phyloP scores from a whole-genome alignment of 92 coral and sea anemone genomes.

The Palythoa caribaeorum region DNA sequence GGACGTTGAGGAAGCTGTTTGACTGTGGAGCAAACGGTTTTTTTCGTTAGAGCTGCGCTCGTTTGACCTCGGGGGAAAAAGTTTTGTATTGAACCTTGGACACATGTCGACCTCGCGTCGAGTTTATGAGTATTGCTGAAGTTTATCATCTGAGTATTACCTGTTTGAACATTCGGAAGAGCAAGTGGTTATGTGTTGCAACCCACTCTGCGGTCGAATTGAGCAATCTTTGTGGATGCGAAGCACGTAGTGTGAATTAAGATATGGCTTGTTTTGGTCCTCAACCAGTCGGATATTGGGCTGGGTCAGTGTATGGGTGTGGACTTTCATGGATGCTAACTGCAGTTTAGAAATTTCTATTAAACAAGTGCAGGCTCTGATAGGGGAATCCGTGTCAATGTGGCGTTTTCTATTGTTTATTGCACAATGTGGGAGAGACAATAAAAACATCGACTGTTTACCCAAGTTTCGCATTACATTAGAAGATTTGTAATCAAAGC shows the following conservation, averaged over 20 bases:
- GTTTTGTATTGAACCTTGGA: constrained; percentile 21
- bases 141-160: background rate
- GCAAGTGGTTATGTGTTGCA: background rate
- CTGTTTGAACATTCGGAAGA: constrained; percentile 6
- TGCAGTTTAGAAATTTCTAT: background rate
- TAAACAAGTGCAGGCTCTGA: background rate
- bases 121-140: background rate
- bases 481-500: background rate
- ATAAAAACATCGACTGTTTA: background rate
- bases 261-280: constrained; percentile 37
- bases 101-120: background rate
- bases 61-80: constrained; percentile 37
- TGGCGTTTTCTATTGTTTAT: background rate
- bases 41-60: constrained; percentile 24
- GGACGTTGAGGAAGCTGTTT: constrained; percentile 1
- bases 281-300: constrained; percentile 35
- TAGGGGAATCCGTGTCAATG: background rate
- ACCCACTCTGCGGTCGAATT: constrained; percentile 12
- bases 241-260: constrained; percentile 2
- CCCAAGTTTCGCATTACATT: background rate
- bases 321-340: background rate
- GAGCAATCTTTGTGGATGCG: constrained; percentile 31
- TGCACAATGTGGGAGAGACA: background rate
- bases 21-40: constrained; percentile 32
- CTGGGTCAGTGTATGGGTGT: constrained; percentile 52